phyloP scores from a whole-genome alignment of 53 echinoderm and acorn worm genomes.

The Arbacia lixula region DNA sequence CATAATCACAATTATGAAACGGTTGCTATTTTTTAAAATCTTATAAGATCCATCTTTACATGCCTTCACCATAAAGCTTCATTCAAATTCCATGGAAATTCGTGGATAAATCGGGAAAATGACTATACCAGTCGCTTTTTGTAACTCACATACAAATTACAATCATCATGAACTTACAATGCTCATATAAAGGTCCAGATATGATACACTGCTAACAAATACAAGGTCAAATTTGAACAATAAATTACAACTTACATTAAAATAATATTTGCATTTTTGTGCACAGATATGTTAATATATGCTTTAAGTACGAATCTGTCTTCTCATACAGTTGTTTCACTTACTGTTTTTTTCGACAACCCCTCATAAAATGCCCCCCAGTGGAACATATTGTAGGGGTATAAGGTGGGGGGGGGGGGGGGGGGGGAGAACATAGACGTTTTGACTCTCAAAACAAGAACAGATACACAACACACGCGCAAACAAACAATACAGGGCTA shows the following conservation, averaged over 20 bases:
- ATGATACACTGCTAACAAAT: not conserved
- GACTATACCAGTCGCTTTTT: not conserved
- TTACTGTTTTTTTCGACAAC: constrained; percentile 51
- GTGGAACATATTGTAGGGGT: not conserved
- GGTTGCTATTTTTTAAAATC: constrained; percentile 15
- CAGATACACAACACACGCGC: not conserved
- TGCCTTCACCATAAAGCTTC: no score
- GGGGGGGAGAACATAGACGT: not conserved
- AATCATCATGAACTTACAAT: not conserved
- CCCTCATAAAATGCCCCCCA: constrained; percentile 36
- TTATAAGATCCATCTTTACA: not conserved
- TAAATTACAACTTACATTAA: not conserved
- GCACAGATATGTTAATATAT: constrained; percentile 34
- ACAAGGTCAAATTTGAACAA: not conserved
- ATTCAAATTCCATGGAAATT: no score
- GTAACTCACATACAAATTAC: constrained; percentile 22
- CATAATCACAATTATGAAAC: not conserved
- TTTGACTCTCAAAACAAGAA: constrained; percentile 13
- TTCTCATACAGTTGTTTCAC: not conserved
- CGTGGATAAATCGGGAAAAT: no score
- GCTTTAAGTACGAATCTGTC: constrained; percentile 43
- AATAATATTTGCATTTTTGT: constrained; percentile 20
- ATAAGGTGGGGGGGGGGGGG: not conserved
- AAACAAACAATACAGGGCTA: not conserved
- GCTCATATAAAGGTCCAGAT: no score